Evolutionary conservation across 2,113 vertebrate species (phyloP).

Genomic region (Solea senegalensis): DNA sequence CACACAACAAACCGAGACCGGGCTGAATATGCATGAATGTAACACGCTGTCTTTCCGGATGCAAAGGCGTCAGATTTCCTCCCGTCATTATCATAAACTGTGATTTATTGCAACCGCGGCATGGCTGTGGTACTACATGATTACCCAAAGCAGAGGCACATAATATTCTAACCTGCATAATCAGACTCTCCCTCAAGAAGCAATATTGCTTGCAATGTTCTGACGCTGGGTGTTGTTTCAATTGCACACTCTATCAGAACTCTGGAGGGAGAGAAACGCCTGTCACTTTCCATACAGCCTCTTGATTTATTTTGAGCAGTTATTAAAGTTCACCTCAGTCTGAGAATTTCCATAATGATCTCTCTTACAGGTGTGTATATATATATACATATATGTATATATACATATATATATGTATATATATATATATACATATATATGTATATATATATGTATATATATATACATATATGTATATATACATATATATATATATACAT

Average conservation of each 20-base stretch:
- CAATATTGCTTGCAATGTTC: conserved; percentile 62
- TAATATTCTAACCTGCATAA: conserved; percentile 70
- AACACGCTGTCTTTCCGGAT: conserved; percentile 37
- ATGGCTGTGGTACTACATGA: conserved; percentile 46
- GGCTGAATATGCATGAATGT: conserved; percentile 61
- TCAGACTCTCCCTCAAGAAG: conserved; percentile 62
- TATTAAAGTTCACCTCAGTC: conserved; percentile 74
- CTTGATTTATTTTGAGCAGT: conserved; percentile 76
- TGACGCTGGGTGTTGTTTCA: conserved; percentile 62
- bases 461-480: conserved; percentile 9
- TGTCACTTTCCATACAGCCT: conserved; percentile 70
- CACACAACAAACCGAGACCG: not conserved
- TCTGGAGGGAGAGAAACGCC: conserved; percentile 55
- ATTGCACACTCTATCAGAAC: conserved; percentile 50
- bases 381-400: too few relatives aligned
- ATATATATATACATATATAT: too few relatives aligned
- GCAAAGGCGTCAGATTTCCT: conserved; percentile 57
- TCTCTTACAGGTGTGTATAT: conserved; percentile 47
- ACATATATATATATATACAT: too few relatives aligned
- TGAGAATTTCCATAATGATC: conserved; percentile 75
- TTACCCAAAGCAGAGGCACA: conserved; percentile 63
- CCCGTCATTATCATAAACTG: conserved; percentile 67
- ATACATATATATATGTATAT: too few relatives aligned
- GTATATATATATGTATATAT: conserved; percentile 2
- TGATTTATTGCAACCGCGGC: conserved; percentile 67